Percentiles rank a stretch among this genome's conserved stretches.
These are phyloP conservation scores for Oopsacas minuta DNA, from an alignment of 37 sponge, comb jelly and placozoan species.

Conservation along the genomic window DNA sequence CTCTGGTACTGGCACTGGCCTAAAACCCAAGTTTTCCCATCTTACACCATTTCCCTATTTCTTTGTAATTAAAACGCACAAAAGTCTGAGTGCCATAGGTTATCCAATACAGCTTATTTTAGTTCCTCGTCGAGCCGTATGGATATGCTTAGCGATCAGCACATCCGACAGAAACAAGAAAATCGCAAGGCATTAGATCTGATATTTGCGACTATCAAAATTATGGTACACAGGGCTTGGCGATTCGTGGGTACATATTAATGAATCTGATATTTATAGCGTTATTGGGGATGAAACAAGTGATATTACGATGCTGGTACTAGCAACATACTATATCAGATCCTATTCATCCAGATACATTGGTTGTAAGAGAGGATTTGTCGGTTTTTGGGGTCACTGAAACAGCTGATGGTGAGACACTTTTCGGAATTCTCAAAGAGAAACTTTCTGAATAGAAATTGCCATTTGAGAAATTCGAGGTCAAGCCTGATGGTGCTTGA, in stretches of 20 bases:
- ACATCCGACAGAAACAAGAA: neutral
- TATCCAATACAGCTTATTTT: no score
- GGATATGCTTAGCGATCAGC: neutral
- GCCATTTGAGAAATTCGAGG: neutral
- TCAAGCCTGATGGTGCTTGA: neutral
- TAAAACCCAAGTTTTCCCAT: no score
- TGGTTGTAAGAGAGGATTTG: neutral
- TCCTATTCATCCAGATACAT: neutral
- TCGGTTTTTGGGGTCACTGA: neutral
- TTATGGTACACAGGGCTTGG: neutral
- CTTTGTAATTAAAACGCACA: no score
- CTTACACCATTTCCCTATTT: no score
- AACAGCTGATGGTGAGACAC: neutral
- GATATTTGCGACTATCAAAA: neutral
- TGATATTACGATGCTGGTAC: neutral
- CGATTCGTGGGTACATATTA: neutral
- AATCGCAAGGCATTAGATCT: neutral
- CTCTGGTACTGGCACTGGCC: no score
- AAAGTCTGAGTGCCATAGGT: no score
- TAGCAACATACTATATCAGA: neutral
- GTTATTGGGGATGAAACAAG: neutral
- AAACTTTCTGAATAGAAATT: neutral
- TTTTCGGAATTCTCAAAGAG: neutral
- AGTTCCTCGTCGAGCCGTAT: no score
- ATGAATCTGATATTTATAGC: neutral